Conservation (phyloP, 2,113 vertebrate genomes). For the Sprattus sprattus region DNA sequence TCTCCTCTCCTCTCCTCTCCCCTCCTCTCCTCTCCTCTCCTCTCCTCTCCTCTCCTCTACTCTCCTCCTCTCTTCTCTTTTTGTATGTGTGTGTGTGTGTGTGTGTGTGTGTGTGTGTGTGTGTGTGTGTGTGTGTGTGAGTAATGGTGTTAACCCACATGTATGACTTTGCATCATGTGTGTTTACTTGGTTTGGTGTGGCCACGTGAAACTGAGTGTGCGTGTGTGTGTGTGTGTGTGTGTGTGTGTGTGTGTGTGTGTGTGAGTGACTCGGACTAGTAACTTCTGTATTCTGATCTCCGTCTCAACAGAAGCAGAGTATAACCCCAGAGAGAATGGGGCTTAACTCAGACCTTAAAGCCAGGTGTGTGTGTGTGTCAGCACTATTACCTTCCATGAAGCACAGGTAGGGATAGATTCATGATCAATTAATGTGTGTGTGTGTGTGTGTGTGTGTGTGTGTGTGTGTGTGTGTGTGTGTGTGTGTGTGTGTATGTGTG, state of each 20-base stretch:
- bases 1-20: too few relatives aligned
- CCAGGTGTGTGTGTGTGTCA: neutral
- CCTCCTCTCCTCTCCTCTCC: too few relatives aligned
- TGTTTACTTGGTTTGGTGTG: neutral
- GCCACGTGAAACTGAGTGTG: neutral
- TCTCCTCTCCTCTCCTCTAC: too few relatives aligned
- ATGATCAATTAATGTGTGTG: neutral
- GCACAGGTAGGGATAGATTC: neutral
- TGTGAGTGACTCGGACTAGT: neutral
- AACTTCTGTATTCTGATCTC: neutral
- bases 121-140: neutral
- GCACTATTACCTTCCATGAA: neutral
- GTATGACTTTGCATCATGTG: neutral
- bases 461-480: constrained; percentile 4
- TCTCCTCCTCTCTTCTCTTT: too few relatives aligned
- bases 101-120: too few relatives aligned
- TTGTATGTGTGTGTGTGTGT: too few relatives aligned
- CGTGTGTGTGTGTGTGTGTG: too few relatives aligned
- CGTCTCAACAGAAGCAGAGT: neutral
- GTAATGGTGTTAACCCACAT: neutral
- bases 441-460: neutral
- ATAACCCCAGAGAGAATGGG: too few relatives aligned
- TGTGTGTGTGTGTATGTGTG: neutral
- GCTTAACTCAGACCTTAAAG: neutral
- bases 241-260: neutral